phyloP scores from a whole-genome alignment of 2,797 vertebrate species.

The Coracias cyanogaster region DNA sequence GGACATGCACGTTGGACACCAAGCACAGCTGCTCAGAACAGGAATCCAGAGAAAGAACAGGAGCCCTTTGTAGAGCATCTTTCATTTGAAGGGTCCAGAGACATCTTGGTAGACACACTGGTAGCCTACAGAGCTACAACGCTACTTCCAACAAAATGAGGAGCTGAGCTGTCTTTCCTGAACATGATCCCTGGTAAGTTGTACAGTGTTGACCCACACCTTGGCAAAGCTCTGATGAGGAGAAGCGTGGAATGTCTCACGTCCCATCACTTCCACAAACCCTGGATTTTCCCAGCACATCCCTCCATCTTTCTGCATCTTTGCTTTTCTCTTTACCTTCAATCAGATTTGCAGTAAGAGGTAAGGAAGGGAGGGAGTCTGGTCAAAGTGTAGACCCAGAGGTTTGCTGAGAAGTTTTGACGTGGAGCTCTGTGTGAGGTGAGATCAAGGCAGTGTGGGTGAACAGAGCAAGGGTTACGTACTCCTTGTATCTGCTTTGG shows the following conservation, averaged over 20 bases:
- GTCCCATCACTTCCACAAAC: neutral
- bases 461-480: neutral
- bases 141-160: neutral
- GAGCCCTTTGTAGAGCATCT: neutral
- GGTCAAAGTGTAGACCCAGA: neutral
- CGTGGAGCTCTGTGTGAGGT: neutral
- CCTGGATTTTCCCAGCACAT: neutral
- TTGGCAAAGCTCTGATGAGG: neutral
- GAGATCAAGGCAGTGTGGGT: neutral
- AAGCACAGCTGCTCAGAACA: neutral
- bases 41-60: neutral
- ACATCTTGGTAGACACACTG: neutral
- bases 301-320: neutral
- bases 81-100: neutral
- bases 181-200: neutral
- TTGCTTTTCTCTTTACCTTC: neutral
- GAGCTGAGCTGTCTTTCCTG: neutral
- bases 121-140: neutral
- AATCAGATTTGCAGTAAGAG: neutral
- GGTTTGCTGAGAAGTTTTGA: neutral
- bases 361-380: neutral
- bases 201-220: neutral
- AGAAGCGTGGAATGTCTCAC: neutral
- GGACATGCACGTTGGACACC: neutral
- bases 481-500: neutral